Percentiles rank a stretch among this genome's conserved stretches.
Conservation (phyloP, 2,113 vertebrate genomes). For the Phocoena sinus region DNA sequence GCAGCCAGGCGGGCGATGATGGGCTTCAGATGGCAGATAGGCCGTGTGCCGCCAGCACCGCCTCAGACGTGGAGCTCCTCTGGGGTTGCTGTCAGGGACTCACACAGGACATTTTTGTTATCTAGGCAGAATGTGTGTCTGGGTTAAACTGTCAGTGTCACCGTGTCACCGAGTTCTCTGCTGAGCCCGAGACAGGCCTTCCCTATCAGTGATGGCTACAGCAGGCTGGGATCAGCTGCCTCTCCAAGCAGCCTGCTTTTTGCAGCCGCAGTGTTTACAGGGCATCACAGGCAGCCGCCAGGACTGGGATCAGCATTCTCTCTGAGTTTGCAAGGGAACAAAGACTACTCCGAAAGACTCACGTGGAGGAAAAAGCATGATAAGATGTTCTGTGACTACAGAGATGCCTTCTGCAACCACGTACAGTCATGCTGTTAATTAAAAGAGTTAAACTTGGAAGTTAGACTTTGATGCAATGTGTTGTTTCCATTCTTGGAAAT, state of each 20-base stretch:
- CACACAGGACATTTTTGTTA: slow-evolving; percentile 38
- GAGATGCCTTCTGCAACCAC: slow-evolving; percentile 25
- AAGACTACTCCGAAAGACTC: slow-evolving; percentile 61
- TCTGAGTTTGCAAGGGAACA: slow-evolving; percentile 40
- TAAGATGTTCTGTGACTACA: slow-evolving; percentile 33
- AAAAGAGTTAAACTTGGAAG: slow-evolving; percentile 77
- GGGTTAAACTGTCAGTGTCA: slow-evolving; percentile 65
- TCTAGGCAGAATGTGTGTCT: slow-evolving; percentile 66
- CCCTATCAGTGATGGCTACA: not conserved
- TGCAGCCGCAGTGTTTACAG: slow-evolving; percentile 7
- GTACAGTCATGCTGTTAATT: slow-evolving; percentile 70
- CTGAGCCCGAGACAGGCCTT: slow-evolving; percentile 36
- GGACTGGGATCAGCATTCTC: slow-evolving; percentile 37
- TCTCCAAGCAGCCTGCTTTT: slow-evolving; percentile 43
- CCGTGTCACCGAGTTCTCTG: slow-evolving; percentile 46
- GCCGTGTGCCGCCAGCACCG: accelerated
- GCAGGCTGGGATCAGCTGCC: slow-evolving; percentile 33
- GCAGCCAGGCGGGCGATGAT: not conserved
- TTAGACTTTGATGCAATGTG: slow-evolving; percentile 80
- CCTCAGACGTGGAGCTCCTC: not conserved
- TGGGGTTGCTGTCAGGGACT: slow-evolving; percentile 48
- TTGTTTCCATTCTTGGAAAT: slow-evolving; percentile 82
- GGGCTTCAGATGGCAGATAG: slow-evolving; percentile 46
- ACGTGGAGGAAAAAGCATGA: not conserved
- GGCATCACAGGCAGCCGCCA: not conserved